Base-by-base conservation (phyloP, 2,113 vertebrate genomes). In the Struthidea cinerea region DNA sequence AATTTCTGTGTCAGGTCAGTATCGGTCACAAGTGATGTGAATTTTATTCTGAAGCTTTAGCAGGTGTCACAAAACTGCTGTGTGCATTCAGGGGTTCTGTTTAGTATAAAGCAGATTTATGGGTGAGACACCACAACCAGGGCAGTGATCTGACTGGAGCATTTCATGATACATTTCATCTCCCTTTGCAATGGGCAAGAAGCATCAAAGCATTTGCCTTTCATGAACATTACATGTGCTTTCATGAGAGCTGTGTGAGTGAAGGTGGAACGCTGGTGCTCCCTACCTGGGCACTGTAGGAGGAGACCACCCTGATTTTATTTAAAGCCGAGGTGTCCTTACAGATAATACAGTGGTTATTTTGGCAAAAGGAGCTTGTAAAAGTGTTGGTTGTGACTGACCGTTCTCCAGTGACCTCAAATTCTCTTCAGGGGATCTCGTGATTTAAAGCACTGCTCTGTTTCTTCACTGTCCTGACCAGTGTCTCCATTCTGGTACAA, bases 401-500 rank as follows among this genome's bases (percentile, higher is more conserved):
- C 83, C 91, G 73, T 89, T 95, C 69, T 97, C 70, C 92, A 89
- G 27, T 95, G 84, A 96, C 94, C 96, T 97, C 94, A 90, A 16
- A 63, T 92, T 76, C 83, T 95, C 4, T 84, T 82, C 85, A 92
- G 94, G 93, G 92, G 87, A 93, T 87, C 55, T 93, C 63, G 8
- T 86, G 30, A 61, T 77, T 61, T 57, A 56, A 87, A 95, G 60
- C 76, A 94, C 68, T 7, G 1, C 56, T 71, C 65, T 88, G 52
- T 81, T 95, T 82, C 60, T 71, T 87, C 46, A 57, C 84, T 94
- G 84, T 89, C 84, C 65, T 84, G 70, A 89, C 76, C 77, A 35
- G 16, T 52, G n/a, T 91, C 88, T 97, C 69, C 55, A 20, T 76
- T 83, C 67, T 89, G 74, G 67, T 84, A 20, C 55, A 47, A 90